Base-by-base conservation (phyloP, 2,888 invertebrate genomes). In the Atrina japonica region DNA sequence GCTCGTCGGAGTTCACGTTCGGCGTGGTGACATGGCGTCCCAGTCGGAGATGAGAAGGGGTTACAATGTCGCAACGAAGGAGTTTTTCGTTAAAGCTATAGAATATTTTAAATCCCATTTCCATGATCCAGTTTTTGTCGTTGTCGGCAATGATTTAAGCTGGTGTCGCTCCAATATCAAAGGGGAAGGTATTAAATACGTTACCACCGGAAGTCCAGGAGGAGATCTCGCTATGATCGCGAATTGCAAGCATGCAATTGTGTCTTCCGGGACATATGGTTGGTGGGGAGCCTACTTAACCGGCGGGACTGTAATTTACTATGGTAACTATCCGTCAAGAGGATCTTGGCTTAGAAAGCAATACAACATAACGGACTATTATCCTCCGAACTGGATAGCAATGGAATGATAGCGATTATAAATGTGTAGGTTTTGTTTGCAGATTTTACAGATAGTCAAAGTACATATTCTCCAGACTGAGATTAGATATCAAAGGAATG, bases 161-260 rank as follows among this genome's bases (percentile, higher is more conserved):
- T 84, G 84, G 84, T 76, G 77, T 25, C 53, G 53, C 40, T 47
- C 59, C 9, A 66, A 80, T 55, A 49, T 80, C 1, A 55, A 70
- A 52, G 73, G 66, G 1, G 55, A 70, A 16, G 76, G 76, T 18
- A 64, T 78, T 0, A 61, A 75, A n/a, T 73, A 67, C 40, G 74
- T 71, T 41, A 66, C 73, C 11, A 76, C 74, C 30, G 67, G 71
- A 21, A 60, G 53, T 23, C 63, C 70, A 0, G 77, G 67, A 11
- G 71, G 68, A 5, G 84, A 84, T 52, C 52, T 84, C 60, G 82
- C 80, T 3, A 53, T 83, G 5, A 67, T 85, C 58, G 68, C 82
- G 6, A 53, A 65, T 6, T 79, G 83, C 66, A 78, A 82, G 29
- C 93, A 93, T 83, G 91, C 91, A 40, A 92, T 93, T 30, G 76